Evolutionary conservation across 2,113 vertebrate species (phyloP).

Genomic region (Chionodraco myersi): DNA sequence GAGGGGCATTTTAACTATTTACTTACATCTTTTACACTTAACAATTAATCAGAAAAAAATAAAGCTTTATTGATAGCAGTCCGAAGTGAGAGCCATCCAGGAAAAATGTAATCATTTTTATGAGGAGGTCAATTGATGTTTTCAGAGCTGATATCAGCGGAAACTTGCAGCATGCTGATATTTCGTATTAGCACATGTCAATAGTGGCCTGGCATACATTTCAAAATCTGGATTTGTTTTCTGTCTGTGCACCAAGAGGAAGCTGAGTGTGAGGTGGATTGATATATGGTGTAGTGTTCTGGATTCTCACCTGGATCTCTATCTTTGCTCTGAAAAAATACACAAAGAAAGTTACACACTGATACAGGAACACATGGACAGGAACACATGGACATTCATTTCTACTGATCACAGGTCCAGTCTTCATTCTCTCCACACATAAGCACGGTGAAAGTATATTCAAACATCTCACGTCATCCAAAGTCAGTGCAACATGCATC

Average conservation of each 20-base stretch:
- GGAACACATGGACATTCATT: background rate
- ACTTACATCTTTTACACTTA: background rate
- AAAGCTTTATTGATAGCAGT: background rate
- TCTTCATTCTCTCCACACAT: background rate
- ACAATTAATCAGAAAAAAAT: background rate
- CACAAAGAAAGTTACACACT: slow-evolving; percentile 26
- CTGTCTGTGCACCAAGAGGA: slow-evolving; percentile 1
- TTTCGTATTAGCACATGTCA: background rate
- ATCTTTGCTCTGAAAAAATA: slow-evolving; percentile 85
- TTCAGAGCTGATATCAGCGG: background rate
- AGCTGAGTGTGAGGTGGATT: background rate
- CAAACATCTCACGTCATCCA: background rate
- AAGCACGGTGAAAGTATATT: background rate
- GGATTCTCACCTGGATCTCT: slow-evolving; percentile 87
- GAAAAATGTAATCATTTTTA: no score
- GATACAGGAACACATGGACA: slow-evolving; percentile 7
- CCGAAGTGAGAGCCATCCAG: background rate
- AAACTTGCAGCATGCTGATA: background rate
- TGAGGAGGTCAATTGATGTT: background rate
- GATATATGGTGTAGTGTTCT: slow-evolving; percentile 3
- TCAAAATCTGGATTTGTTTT: background rate
- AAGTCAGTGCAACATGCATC: background rate
- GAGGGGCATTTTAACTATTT: background rate
- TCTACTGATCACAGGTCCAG: background rate
- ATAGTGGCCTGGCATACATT: background rate